A percentile compares a stretch with the other conserved stretches of the same genome.
Conservation (phyloP, 2,888 invertebrate genomes). For the Seira musarum region DNA sequence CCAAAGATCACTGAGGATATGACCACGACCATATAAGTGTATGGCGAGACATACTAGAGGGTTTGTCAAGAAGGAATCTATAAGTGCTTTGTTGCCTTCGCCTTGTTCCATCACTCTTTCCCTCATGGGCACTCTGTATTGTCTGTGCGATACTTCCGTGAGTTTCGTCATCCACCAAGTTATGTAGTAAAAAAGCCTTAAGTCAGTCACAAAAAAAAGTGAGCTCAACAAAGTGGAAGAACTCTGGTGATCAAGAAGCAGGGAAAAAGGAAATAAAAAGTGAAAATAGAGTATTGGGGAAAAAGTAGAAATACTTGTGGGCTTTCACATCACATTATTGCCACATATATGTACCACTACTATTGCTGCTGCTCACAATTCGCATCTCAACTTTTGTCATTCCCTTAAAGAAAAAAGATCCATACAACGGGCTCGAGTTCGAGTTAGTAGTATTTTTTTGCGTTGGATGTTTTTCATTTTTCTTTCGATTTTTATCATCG, state of each 20-base stretch:
- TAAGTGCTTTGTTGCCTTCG: too few relatives aligned
- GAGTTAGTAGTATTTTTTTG: not conserved
- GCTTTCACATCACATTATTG: constrained; percentile 57
- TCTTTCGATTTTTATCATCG: constrained; percentile 4
- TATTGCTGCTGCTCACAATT: not conserved
- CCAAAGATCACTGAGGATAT: too few relatives aligned
- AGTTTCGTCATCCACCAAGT: not conserved
- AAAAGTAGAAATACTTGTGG: constrained; percentile 41
- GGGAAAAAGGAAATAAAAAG: constrained; percentile 28
- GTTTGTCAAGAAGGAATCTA: too few relatives aligned
- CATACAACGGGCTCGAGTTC: too few relatives aligned
- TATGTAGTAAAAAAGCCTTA: constrained; percentile 17
- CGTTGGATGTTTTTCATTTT: constrained; percentile 31
- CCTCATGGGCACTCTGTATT: too few relatives aligned
- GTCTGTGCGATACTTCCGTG: not conserved
- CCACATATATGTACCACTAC: constrained; percentile 21
- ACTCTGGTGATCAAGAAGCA: not conserved
- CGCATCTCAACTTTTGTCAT: not conserved
- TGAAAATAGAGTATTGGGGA: constrained; percentile 34
- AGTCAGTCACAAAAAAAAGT: constrained; percentile 30
- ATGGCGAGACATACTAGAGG: too few relatives aligned
- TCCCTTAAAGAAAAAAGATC: not conserved
- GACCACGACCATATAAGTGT: too few relatives aligned
- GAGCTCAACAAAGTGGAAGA: constrained; percentile 7
- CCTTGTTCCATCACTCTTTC: too few relatives aligned